Conservation (phyloP, 2,113 vertebrate genomes). For the Notothenia rossii region DNA sequence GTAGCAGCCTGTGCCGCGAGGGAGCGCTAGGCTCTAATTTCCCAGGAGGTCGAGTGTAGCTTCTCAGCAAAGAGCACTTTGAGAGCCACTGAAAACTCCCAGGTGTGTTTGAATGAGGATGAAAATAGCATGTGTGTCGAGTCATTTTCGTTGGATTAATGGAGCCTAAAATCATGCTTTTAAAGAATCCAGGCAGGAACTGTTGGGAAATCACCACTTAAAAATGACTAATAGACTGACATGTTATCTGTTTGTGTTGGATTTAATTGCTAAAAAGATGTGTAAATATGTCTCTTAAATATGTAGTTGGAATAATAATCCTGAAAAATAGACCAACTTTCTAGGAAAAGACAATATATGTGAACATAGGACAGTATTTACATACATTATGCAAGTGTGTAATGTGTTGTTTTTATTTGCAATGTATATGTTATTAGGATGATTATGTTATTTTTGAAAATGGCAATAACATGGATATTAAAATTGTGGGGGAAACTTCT, state of each 20-base stretch:
- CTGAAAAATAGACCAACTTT: neutral
- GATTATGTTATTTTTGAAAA: no score
- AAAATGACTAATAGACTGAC: neutral
- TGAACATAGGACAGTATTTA: no score
- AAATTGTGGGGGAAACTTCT: no score
- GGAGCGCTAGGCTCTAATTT: neutral
- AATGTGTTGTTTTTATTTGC: no score
- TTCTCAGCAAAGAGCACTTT: neutral
- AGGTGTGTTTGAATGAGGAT: neutral
- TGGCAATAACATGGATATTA: no score
- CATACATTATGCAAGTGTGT: no score
- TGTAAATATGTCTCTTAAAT: neutral
- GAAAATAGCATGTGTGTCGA: neutral
- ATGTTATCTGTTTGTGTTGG: neutral
- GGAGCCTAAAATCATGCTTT: slow-evolving; percentile 5
- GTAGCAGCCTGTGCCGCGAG: neutral
- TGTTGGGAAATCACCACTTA: slow-evolving; percentile 2
- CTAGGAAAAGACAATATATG: no score
- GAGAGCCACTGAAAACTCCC: neutral
- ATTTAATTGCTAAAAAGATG: slow-evolving; percentile 1
- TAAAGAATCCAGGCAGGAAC: neutral
- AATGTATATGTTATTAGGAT: no score
- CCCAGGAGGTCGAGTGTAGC: neutral
- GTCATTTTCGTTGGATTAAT: slow-evolving; percentile 28
- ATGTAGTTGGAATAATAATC: neutral